phyloP scores from a whole-genome alignment of 2,888 invertebrate species.

The Mimachlamys varia region DNA sequence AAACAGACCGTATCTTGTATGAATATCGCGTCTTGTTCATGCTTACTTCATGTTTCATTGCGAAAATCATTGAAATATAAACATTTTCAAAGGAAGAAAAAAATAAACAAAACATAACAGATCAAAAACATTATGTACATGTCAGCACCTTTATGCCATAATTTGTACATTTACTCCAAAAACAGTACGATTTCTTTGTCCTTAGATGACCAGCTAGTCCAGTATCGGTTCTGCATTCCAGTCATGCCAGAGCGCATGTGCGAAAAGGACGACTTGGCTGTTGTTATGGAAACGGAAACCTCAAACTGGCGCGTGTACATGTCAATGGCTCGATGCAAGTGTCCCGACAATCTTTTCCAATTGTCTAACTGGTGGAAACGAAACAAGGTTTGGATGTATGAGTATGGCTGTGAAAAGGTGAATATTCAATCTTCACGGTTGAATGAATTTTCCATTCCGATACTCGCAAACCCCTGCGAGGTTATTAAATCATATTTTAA shows the following conservation, averaged over 20 bases:
- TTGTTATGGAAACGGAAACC: neutral
- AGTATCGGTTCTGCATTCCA: neutral
- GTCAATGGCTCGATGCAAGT: neutral
- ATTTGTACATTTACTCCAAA: too few species aligned
- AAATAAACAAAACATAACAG: too few species aligned
- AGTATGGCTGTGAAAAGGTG: neutral
- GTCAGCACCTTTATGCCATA: too few species aligned
- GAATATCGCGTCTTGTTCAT: too few species aligned
- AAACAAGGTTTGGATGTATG: conserved; percentile 3
- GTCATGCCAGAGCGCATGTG: conserved; percentile 28
- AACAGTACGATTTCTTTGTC: neutral
- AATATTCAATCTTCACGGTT: neutral
- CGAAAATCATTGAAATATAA: too few species aligned
- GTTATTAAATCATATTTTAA: too few species aligned
- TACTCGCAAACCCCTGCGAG: too few species aligned
- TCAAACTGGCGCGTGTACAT: conserved; percentile 4
- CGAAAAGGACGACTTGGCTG: neutral
- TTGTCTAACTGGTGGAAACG: conserved; percentile 23
- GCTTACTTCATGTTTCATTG: too few species aligned
- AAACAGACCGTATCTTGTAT: too few species aligned
- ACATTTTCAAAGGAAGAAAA: too few species aligned
- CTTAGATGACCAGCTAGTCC: neutral
- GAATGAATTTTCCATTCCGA: neutral
- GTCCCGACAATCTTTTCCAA: neutral
- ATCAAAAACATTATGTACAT: too few species aligned